Base-by-base conservation (phyloP, 2,888 invertebrate genomes). In the Agrotis clavis region DNA sequence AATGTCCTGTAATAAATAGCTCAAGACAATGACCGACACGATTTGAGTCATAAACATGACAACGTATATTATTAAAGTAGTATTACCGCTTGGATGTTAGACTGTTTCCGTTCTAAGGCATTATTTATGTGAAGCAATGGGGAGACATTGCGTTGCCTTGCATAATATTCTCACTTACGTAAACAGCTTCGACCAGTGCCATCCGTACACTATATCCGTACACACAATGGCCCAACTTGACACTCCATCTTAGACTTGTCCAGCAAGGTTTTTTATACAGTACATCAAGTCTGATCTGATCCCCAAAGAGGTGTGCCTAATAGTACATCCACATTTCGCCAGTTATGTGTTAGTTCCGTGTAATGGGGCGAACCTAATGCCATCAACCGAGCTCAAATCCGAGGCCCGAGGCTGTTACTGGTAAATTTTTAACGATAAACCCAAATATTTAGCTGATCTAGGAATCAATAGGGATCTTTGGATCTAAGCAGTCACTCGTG, bases 91-190 rank as follows among this genome's bases (percentile, higher is more conserved):
- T 16, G 54, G 35, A 35, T 41, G 25, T 25, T 25, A 0, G 2
- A 56, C 18, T 35, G 35, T 13, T 70, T 71, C 77, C 77, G 50
- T 13, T 62, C 14, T 69, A 35, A 45, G 13, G 2, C n/a, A n/a
- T 54, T 45, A 67, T 45, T 21, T 25, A 61, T 2, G 25, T 51
- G 41, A 62, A 51, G 57, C 56, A n/a, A 73, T 63, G 60, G 69
- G 30, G 64, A 66, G 45, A 30, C 53, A 71, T 78, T 77, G 66
- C 83, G 60, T 61, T 61, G 70, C 16, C 63, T 84, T 76, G 71
- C 79, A 74, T 70, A 85, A 83, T 65, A 56, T 56, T 65, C 1
- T 21, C 16, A 25, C 65, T 80, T 83, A 82, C 83, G 74, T 83
- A 79, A 85, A 67, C 21, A 14, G 53, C 51, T 56, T 62, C 51